Conservation (phyloP, 2,797 vertebrate species). For the Bovichtus diacanthus region DNA sequence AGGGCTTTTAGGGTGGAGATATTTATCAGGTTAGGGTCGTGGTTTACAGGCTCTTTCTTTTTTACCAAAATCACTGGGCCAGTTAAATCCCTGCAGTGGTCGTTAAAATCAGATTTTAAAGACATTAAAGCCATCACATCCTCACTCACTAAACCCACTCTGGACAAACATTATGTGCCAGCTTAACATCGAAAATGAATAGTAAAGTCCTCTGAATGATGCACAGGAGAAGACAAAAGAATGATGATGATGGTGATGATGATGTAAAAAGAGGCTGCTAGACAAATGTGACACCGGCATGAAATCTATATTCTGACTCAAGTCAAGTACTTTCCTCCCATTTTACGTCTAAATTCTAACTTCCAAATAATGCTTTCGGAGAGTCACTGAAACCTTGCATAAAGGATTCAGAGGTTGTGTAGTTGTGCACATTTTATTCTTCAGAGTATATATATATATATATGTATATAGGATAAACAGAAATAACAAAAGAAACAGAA, state of each 20-base stretch:
- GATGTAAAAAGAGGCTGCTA: neutral
- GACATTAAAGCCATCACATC: conserved; percentile 4
- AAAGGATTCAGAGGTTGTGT: neutral
- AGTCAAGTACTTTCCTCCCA: neutral
- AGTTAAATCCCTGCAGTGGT: neutral
- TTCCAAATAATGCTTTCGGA: neutral
- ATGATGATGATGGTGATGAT: neutral
- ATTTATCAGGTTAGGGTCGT: conserved; percentile 41
- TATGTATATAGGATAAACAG: neutral
- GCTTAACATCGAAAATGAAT: neutral
- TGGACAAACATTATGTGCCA: neutral
- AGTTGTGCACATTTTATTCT: neutral
- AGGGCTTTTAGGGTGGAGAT: conserved; percentile 34
- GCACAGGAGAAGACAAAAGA: neutral
- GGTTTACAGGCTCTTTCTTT: conserved; percentile 14
- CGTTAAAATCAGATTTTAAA: neutral
- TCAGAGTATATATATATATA: too few species aligned
- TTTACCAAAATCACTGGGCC: neutral
- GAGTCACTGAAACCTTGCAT: neutral
- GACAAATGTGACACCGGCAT: neutral
- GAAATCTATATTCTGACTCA: neutral
- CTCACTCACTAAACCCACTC: neutral
- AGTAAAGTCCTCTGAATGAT: neutral
- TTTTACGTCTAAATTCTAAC: neutral
- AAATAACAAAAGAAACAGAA: neutral